Evolutionary conservation across 64 coral and sea anemone species (phyloP), one percentile per base, ranked within the genome.

Genomic region (Actinia tenebrosa): DNA sequence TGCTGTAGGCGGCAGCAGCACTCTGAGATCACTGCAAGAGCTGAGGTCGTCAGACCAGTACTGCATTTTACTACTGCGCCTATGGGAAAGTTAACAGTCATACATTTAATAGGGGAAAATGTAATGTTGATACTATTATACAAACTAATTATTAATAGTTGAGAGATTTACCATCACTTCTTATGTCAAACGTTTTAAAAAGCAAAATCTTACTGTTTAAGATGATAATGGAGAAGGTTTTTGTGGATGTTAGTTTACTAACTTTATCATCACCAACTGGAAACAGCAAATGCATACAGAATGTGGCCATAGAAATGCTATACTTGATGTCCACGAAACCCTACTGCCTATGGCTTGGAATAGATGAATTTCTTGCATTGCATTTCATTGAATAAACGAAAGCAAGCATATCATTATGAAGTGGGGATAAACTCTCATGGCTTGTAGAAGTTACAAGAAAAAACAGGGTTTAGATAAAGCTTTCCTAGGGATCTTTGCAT

Each of bases 81-180:
- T 91, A 91, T 83, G 77, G 89, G 89, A 91, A 89, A 89, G 88
- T 81, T 56, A 56, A 86, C 84, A 86, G 78, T 91, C 62, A 91
- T 64, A 91, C 16, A 86, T 91, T 91, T 91, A 91, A 91, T 45
- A 80, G 77, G 50, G 60, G 84, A 80, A 61, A 15, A 85, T 5
- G 37, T 83, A 13, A 19, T 22, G 56, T 86, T 64, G 10, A 5
- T 71, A 50, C 62, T 50, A 23, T 46, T 53, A 13, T 77, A 77
- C 19, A 53, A 19, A 71, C 47, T 72, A 17, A 13, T 25, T 75
- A 75, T 43, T 4, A 75, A 1, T 30, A 26, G n/a, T 42, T 37
- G 25, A 75, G 69, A 42, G 26, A 75, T 75, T 26, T 75, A 75
- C 14, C 69, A 30, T 75, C 69, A 75, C 69, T 75, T 75, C 7